Base-by-base conservation (phyloP, 2,888 invertebrate genomes). In the Stramonita haemastoma region DNA sequence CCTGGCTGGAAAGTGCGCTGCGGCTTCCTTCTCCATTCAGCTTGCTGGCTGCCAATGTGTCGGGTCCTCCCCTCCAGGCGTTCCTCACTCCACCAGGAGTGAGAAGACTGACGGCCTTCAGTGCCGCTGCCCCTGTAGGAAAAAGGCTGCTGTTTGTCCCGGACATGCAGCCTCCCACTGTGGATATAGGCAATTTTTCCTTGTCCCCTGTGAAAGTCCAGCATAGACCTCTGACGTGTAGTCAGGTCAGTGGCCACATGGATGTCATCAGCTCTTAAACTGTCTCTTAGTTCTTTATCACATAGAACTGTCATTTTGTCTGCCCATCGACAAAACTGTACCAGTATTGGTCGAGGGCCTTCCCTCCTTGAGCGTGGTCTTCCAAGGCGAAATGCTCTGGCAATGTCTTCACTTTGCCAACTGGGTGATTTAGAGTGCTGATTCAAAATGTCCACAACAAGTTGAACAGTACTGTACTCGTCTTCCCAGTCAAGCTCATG, bases 211-310 rank as follows among this genome's bases (percentile, higher is more conserved):
- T 84, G 57, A 29, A 84, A 56, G 0, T 84, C 84, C 56, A 84
- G 57, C 57, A 29, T 84, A 0, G 56, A 1, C 29, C 84, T 84
- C 22, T 84, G 84, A 5, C 84, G 19, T 8, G 57, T n/a, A n/a
- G 84, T 84, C 0, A 84, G 84, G 29, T 57, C 84, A 17, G 84
- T 57, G n/a, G 84, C 57, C 57, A 84, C 84, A 56, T 29, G 22
- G 57, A 84, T 84, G 13, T 57, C 57, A 26, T 15, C 13, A 0
- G n/a, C 15, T 29, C 84, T 56, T 4, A 84, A 57, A 22, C 19
- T 84, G n/a, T 84, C 57, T 15, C 84, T 56, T 2, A 57, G 56
- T 11, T 57, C 36, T 29, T 57, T 56, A 29, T 84, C 84, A 11
- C 36, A 22, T 29, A 84, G 15, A 15, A 84, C 29, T 0, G 56